phyloP scores from a whole-genome alignment of 2,797 vertebrate species.

The Gymnopithys bicolor region DNA sequence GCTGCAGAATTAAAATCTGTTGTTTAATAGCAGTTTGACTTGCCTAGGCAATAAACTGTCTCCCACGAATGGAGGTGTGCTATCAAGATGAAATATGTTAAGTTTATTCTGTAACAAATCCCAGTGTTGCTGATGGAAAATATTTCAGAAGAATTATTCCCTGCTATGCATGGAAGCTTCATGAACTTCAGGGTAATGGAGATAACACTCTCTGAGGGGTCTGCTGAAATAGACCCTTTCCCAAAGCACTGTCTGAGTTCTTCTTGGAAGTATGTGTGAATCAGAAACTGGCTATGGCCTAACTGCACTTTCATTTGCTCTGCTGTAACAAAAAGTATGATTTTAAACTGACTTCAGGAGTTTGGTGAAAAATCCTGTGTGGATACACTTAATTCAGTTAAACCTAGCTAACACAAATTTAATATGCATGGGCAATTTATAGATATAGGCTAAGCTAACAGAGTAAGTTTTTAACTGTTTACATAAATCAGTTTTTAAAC shows the following conservation, averaged over 20 bases:
- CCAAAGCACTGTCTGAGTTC: not conserved
- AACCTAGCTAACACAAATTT: slow-evolving; percentile 43
- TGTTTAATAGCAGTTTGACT: slow-evolving; percentile 51
- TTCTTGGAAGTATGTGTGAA: not conserved
- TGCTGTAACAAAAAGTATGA: slow-evolving; percentile 2
- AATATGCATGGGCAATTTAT: slow-evolving; percentile 34
- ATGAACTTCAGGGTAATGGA: slow-evolving; percentile 18
- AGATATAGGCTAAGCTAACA: slow-evolving; percentile 49
- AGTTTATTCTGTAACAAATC: slow-evolving; percentile 38
- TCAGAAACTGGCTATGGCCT: not conserved
- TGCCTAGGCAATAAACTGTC: not conserved
- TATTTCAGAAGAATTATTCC: not conserved
- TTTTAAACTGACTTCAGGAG: slow-evolving; percentile 29
- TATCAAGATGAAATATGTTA: slow-evolving; percentile 36
- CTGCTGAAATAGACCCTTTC: not conserved
- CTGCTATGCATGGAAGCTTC: not conserved
- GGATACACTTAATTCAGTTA: slow-evolving; percentile 40
- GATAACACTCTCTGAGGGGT: not conserved
- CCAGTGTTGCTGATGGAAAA: not conserved
- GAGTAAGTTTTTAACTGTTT: slow-evolving; percentile 50
- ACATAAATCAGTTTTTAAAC: slow-evolving; percentile 58
- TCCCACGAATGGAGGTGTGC: not conserved
- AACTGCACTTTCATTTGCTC: not conserved
- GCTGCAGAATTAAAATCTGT: slow-evolving; percentile 24
- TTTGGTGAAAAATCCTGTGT: slow-evolving; percentile 11